Percentiles rank a stretch among this genome's conserved stretches.
Conservation (phyloP, 2,797 vertebrate genomes). For the Crypturellus tataupa region DNA sequence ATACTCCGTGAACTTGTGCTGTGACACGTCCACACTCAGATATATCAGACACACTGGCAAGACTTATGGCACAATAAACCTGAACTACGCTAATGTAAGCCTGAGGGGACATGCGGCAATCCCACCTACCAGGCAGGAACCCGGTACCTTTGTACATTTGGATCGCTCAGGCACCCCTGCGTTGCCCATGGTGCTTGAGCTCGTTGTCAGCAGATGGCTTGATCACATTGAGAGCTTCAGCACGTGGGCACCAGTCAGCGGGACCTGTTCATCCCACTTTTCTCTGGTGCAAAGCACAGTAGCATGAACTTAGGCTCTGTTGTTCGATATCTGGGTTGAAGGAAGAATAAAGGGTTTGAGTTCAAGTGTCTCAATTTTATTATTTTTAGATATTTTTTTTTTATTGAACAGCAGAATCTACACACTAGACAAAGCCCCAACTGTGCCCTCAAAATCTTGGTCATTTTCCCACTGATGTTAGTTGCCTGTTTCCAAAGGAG, state of each 20-base stretch:
- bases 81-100: slow-evolving; percentile 39
- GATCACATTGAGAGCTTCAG: background rate
- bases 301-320: background rate
- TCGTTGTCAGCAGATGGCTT: background rate
- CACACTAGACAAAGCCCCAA: background rate
- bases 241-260: background rate
- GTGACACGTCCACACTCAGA: slow-evolving; percentile 61
- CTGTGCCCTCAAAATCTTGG: background rate
- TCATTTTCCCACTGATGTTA: slow-evolving; percentile 8
- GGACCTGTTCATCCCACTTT: background rate
- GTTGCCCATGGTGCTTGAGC: accelerated
- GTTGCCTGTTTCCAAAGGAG: slow-evolving; percentile 5
- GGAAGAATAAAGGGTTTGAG: background rate
- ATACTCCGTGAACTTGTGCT: slow-evolving; percentile 47
- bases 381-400: slow-evolving; percentile 9
- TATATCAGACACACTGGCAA: slow-evolving; percentile 64
- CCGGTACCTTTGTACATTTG: accelerated
- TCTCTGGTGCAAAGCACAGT: background rate
- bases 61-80: slow-evolving; percentile 61
- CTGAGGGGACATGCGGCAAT: slow-evolving; percentile 31
- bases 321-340: background rate
- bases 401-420: background rate
- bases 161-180: background rate
- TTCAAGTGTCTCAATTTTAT: background rate
- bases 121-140: background rate